A percentile compares a stretch with the other conserved stretches of the same genome.
Evolutionary conservation across 1,140 invertebrate species (phyloP).

Genomic region (Mercenaria mercenaria): DNA sequence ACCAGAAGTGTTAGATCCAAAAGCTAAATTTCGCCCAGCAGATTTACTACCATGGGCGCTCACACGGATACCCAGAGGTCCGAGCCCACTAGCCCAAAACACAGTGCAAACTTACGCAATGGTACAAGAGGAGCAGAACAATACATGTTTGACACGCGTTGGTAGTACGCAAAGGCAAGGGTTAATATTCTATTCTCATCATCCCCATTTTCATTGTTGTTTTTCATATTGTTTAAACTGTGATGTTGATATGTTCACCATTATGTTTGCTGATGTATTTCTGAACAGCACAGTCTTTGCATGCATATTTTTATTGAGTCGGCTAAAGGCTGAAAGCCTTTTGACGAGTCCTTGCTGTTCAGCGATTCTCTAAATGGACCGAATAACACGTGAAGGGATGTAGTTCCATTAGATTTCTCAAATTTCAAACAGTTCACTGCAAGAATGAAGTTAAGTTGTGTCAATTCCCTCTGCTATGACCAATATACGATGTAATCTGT

Average conservation of each 20-base stretch:
- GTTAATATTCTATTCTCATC: slow-evolving; percentile 55
- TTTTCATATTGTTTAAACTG: not conserved
- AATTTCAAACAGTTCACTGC: too few species aligned
- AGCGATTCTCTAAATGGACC: too few species aligned
- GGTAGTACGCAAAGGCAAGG: slow-evolving; percentile 80
- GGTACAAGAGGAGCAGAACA: slow-evolving; percentile 83
- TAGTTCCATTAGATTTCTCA: too few species aligned
- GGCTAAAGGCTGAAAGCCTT: too few species aligned
- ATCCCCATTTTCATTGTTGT: slow-evolving; percentile 5
- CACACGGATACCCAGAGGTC: slow-evolving; percentile 73
- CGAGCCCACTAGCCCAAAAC: slow-evolving; percentile 84
- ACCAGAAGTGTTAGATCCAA: slow-evolving; percentile 86
- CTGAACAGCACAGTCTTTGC: too few species aligned
- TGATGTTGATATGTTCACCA: not conserved
- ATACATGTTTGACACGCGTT: slow-evolving; percentile 75
- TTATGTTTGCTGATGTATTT: not conserved
- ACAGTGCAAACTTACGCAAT: slow-evolving; percentile 82
- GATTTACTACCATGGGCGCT: slow-evolving; percentile 81
- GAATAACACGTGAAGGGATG: too few species aligned
- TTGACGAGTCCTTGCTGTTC: too few species aligned
- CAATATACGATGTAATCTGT: too few species aligned
- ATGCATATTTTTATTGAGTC: too few species aligned
- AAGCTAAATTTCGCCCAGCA: slow-evolving; percentile 77
- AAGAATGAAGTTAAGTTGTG: too few species aligned
- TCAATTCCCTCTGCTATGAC: too few species aligned